Evolutionary conservation across 2,888 invertebrate species (phyloP), one percentile per base, ranked within the genome.

Genomic region (Drosophila cracens): DNA sequence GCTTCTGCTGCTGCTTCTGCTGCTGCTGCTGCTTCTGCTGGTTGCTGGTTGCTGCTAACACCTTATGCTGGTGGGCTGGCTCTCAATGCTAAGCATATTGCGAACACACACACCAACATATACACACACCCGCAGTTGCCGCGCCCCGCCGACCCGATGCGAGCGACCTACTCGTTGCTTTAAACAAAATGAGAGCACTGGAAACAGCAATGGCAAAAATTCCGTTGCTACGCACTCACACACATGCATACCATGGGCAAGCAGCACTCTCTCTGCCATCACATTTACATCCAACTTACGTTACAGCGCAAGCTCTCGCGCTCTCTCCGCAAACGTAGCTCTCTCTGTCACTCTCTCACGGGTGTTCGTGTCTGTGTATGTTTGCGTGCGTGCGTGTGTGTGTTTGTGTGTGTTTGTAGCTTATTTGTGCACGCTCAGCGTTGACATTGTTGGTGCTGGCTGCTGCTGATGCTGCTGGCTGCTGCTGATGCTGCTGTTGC

Each of bases 101-200:
- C 78, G 66, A 62, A 66, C 81, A 56, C 34, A 33, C 21, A 21
- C 21, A 46, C 43, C 11, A n/a, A n/a, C 18, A 27, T 27, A 25
- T 27, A 7, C 13, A 46, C 46, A 25, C 46, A 46, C 46, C 46
- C 18, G 11, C 7, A 65, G 53, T 70, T 74, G 81, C 84, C 82
- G 83, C 86, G 82, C 84, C 83, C 84, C 84, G 76, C 83, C 86
- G 49, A 67, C 63, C 57, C 64, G 46, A 63, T 25, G 36, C 69
- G 18, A 36, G 56, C 56, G 82, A 85, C 82, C 82, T 74, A 83
- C 78, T 88, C 86, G 74, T 74, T 80, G 76, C 71, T 80, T 89
- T 90, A 87, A 89, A 87, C 84, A 90, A 90, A 90, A 89, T 87
- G 89, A 90, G 89, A 89, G 88, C 90, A 90, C 82, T 89, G 85